A percentile compares a stretch with the other conserved stretches of the same genome.
These are phyloP conservation scores for Lycia hirtaria DNA, from an alignment of 2,888 invertebrate species.

Conservation along the genomic window DNA sequence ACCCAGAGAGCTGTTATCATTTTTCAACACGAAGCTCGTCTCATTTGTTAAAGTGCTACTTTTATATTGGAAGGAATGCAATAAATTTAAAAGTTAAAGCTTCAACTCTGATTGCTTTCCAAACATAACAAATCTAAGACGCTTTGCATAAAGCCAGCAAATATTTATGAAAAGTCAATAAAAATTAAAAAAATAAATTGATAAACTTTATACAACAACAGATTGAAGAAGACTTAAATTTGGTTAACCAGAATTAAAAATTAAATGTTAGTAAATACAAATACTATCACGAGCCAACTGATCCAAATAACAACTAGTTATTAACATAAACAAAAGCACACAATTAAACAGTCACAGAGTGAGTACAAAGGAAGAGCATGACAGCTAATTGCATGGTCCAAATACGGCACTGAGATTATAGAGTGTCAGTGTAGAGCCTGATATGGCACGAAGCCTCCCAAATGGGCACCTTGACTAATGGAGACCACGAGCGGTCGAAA, in stretches of 20 bases:
- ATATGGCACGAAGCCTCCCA: constrained; percentile 62
- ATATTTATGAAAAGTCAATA: background rate
- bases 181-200: background rate
- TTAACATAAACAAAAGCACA: constrained; percentile 43
- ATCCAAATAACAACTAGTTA: constrained; percentile 35
- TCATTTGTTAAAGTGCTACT: constrained; percentile 10
- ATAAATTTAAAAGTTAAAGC: constrained; percentile 19
- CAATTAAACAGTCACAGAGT: constrained; percentile 49
- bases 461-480: constrained; percentile 81
- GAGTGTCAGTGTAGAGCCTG: constrained; percentile 60
- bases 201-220: too few species aligned
- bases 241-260: background rate
- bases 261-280: background rate
- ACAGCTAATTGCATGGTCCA: constrained; percentile 74
- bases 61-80: constrained; percentile 8
- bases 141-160: background rate
- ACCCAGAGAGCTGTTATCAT: constrained; percentile 21
- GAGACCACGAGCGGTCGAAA: constrained; percentile 60
- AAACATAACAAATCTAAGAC: background rate
- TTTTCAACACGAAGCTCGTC: constrained; percentile 7
- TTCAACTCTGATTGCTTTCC: constrained; percentile 5
- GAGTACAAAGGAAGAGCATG: constrained; percentile 70
- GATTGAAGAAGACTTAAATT: too few species aligned
- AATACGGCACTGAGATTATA: constrained; percentile 74
- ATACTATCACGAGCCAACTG: constrained; percentile 13